Percentiles rank a stretch among this genome's conserved stretches.
phyloP scores from a whole-genome alignment of 2,888 invertebrate genomes.

The Platerodrilus igneus region DNA sequence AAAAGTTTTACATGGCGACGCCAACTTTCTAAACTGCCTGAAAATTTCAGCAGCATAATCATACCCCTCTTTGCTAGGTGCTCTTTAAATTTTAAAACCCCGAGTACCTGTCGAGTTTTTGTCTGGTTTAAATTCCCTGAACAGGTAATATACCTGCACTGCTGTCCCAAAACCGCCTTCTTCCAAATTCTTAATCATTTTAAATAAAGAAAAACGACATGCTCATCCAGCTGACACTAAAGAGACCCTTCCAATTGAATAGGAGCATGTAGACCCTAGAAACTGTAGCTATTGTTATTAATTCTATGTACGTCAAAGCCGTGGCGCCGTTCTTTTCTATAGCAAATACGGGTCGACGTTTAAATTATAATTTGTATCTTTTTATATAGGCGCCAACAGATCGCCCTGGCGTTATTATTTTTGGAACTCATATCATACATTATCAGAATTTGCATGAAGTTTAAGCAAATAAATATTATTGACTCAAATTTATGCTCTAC shows the following conservation, averaged over 20 bases:
- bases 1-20: too few species aligned
- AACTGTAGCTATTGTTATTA: conserved; percentile 16
- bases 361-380: conserved; percentile 21
- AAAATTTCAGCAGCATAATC: too few species aligned
- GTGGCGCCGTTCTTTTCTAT: conserved; percentile 22
- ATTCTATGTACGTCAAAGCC: conserved; percentile 15
- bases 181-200: too few species aligned
- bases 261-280: conserved; percentile 14
- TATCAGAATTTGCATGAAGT: conserved; percentile 25
- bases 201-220: too few species aligned
- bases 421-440: conserved; percentile 22
- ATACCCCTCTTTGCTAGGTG: too few species aligned
- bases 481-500: conserved; percentile 12
- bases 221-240: conserved; percentile 26
- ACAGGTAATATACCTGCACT: too few species aligned
- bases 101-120: too few species aligned
- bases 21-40: too few species aligned
- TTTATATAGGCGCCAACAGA: conserved; percentile 22
- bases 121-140: too few species aligned
- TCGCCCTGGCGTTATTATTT: conserved; percentile 21
- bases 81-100: too few species aligned
- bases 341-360: conserved; percentile 19
- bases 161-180: too few species aligned
- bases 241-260: conserved; percentile 16
- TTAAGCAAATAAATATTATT: conserved; percentile 19